Base-by-base conservation (phyloP, 2,797 vertebrate genomes). In the Pogonophryne albipinna region DNA sequence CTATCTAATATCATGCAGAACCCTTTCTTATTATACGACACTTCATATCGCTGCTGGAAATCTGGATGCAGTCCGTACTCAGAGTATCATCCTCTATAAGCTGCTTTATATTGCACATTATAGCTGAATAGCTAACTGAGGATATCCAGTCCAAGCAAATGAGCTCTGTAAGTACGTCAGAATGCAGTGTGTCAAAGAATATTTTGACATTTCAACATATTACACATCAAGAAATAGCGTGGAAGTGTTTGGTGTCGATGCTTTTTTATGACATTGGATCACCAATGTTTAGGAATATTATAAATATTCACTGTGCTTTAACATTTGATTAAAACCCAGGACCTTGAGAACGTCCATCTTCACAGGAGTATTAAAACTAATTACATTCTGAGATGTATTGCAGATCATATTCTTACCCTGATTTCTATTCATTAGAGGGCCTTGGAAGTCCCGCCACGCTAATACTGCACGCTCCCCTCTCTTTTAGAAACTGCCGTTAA, bases 391-490 rank as follows among this genome's bases (percentile, higher is more conserved):
- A 66, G 47, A 66, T 41, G 50, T 50, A 34, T 12, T 75, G 44
- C 67, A 46, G 68, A 19, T 77, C 74, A 52, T 2, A 9, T 59
- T 74, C 42, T 57, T 14, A 11, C 20, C 58, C 61, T 46, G 56
- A 71, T 81, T 84, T 64, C 13, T 58, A 72, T 78, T 76, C 75
- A 79, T 64, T 70, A 68, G 34, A 63, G 56, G 76, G 74, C 47
- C 71, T 44, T 65, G 72, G 68, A 80, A 55, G 66, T 72, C 51
- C 57, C 34, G 20, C 56, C 34, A 9, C 34, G 14, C 66, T 64
- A 55, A 77, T 52, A 50, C 57, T 9, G 47, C 65, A 6, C 12
- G 27, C 56, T 55, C 57, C 53, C 63, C 59, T 69, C 19, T 63
- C 62, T 47, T 38, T 38, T 23, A 64, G 66, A 72, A 62, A 3